Conservation (phyloP, 2,113 vertebrate genomes). For the Arizona elegans region DNA sequence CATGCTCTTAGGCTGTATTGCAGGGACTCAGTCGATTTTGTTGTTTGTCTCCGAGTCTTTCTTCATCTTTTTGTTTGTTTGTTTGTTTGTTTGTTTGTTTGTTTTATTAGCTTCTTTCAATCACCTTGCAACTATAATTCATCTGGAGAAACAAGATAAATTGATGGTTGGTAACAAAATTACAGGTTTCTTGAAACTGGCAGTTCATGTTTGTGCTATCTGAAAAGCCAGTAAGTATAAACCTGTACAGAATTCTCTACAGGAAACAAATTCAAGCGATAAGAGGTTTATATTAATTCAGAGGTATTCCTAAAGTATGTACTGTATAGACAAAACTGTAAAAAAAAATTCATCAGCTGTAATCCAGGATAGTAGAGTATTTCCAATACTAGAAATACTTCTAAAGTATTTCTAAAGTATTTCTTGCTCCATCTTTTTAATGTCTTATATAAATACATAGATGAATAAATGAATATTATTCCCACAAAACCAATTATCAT, state of each 20-base stretch:
- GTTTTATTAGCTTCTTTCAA: neutral
- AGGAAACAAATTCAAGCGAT: neutral
- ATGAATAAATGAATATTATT: neutral
- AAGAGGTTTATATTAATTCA: accelerated
- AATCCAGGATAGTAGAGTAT: neutral
- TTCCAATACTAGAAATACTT: neutral
- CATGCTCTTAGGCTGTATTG: neutral
- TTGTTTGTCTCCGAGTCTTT: neutral
- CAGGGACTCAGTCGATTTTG: neutral
- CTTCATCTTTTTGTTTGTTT: neutral
- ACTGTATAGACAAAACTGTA: neutral
- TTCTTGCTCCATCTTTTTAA: neutral
- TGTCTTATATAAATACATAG: neutral
- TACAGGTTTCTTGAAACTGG: neutral
- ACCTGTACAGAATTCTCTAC: accelerated
- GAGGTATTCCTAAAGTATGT: neutral
- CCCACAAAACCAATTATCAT: neutral
- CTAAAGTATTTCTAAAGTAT: too few relatives aligned
- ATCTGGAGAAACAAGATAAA: neutral
- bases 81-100: too few relatives aligned
- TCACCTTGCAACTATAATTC: neutral
- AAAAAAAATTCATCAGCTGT: conserved; percentile 4
- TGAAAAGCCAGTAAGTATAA: neutral
- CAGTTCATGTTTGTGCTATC: neutral
- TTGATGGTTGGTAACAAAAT: neutral